phyloP scores from a whole-genome alignment of 2,888 invertebrate genomes.

The Amblyjoppa fuscipennis region DNA sequence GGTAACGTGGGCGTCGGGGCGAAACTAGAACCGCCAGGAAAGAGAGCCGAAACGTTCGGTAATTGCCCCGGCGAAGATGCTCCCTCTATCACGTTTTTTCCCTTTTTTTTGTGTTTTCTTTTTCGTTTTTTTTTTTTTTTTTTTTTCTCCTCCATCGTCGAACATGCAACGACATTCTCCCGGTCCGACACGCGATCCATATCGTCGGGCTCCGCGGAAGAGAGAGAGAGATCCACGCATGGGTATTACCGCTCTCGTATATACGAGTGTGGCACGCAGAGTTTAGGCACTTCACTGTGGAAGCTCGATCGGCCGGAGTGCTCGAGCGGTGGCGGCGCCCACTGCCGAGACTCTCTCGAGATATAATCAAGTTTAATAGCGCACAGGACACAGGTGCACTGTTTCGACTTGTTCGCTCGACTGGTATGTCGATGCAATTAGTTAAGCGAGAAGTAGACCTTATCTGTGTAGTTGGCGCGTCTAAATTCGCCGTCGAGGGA shows the following conservation, averaged over 20 bases:
- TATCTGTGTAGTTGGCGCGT: slow-evolving; percentile 46
- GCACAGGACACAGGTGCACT: background rate
- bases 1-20: slow-evolving; percentile 61
- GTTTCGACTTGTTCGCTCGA: slow-evolving; percentile 24
- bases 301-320: slow-evolving; percentile 6
- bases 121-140: too few relatives aligned
- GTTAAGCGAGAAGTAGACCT: slow-evolving; percentile 67
- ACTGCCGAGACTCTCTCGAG: slow-evolving; percentile 32
- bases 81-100: slow-evolving; percentile 44
- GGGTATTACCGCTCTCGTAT: slow-evolving; percentile 12
- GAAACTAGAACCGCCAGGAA: slow-evolving; percentile 51
- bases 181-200: slow-evolving; percentile 68
- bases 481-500: slow-evolving; percentile 26
- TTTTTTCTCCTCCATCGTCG: slow-evolving; percentile 64
- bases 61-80: slow-evolving; percentile 57
- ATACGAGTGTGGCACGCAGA: slow-evolving; percentile 43
- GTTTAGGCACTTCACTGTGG: slow-evolving; percentile 49
- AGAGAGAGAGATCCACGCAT: slow-evolving; percentile 53
- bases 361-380: slow-evolving; percentile 58
- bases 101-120: background rate
- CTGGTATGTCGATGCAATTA: slow-evolving; percentile 83
- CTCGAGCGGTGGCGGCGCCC: background rate
- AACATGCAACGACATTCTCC: slow-evolving; percentile 83
- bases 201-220: slow-evolving; percentile 26
- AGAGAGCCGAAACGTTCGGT: slow-evolving; percentile 44